Conservation (phyloP, 2,888 invertebrate species). For the Standfussiana lucernea region DNA sequence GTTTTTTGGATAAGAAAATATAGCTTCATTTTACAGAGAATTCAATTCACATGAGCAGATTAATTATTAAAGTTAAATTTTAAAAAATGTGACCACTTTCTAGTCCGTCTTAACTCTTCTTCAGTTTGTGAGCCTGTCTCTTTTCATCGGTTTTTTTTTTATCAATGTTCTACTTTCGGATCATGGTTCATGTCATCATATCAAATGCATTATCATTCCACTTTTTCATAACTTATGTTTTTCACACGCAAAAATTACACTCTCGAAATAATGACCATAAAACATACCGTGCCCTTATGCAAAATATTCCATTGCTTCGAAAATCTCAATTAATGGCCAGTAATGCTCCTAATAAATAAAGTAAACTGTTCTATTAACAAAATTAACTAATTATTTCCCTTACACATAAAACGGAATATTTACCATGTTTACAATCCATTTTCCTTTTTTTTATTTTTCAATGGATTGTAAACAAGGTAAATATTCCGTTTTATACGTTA, state of each 20-base stretch:
- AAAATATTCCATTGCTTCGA: background rate
- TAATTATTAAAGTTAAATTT: background rate
- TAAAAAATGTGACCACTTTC: background rate
- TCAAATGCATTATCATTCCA: background rate
- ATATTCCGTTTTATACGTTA: no score
- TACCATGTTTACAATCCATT: no score
- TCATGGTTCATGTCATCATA: background rate
- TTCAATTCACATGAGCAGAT: background rate
- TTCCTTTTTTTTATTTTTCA: no score
- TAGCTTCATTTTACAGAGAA: background rate
- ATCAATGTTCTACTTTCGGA: background rate
- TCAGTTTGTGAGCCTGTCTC: background rate
- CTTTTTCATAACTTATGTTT: background rate
- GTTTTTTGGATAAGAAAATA: conserved; percentile 30
- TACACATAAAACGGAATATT: no score
- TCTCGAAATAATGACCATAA: background rate
- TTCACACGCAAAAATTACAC: background rate
- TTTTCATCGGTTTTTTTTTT: background rate
- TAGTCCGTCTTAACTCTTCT: background rate
- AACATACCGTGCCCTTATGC: background rate
- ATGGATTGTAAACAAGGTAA: no score
- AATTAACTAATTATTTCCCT: conserved; percentile 6
- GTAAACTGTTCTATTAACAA: background rate
- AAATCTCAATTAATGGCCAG: background rate
- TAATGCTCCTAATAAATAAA: background rate